Evolutionary conservation across 2,888 invertebrate genomes (phyloP).

Genomic region (Tricholauxania praeusta): DNA sequence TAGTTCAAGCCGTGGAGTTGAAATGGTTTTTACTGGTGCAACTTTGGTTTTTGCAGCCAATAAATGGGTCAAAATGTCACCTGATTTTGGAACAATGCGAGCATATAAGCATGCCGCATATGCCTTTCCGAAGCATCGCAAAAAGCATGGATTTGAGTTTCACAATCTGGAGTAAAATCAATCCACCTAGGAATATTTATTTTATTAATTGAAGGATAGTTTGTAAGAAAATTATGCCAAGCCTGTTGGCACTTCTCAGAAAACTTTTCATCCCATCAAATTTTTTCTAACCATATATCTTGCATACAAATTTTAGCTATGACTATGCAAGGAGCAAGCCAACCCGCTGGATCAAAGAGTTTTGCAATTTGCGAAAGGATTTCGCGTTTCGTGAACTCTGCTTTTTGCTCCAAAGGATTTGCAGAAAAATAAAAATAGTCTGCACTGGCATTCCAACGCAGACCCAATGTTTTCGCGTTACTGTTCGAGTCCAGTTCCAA

Average conservation of each 20-base stretch:
- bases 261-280: background rate
- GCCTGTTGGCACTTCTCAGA: background rate
- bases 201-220: background rate
- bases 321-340: background rate
- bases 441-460: constrained; percentile 42
- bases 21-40: constrained; percentile 18
- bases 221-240: background rate
- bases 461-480: constrained; percentile 35
- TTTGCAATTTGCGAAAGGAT: constrained; percentile 16
- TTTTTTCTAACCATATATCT: background rate
- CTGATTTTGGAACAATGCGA: background rate
- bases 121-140: background rate
- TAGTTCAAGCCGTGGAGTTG: constrained; percentile 13
- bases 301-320: constrained; percentile 13
- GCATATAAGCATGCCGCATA: background rate
- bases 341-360: constrained; percentile 1
- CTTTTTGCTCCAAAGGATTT: constrained; percentile 1
- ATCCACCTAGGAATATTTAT: constrained; percentile 23
- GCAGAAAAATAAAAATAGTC: constrained; percentile 27
- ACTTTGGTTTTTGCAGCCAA: constrained; percentile 28
- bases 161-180: background rate
- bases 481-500: constrained; percentile 31
- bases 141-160: constrained; percentile 16
- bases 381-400: constrained; percentile 32
- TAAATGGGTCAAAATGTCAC: background rate